Evolutionary conservation across 2,113 vertebrate species (phyloP).

Genomic region (Xyrauchen texanus): DNA sequence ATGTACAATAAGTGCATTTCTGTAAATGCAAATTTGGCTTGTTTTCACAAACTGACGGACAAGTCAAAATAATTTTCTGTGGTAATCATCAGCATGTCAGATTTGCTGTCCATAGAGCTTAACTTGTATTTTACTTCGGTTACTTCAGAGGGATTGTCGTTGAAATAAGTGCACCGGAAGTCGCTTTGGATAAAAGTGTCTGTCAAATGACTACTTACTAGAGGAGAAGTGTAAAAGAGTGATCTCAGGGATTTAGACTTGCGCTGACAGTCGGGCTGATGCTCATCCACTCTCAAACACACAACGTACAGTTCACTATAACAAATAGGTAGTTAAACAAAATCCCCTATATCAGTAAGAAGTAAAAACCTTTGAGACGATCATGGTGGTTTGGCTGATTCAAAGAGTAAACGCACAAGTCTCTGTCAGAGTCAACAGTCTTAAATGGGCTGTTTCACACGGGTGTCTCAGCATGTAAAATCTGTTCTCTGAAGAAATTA

Average conservation of each 20-base stretch:
- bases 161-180: no score
- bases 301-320: neutral
- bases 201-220: no score
- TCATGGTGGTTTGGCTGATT: no score
- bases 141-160: no score
- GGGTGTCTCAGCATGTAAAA: neutral
- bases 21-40: no score
- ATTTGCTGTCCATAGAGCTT: no score
- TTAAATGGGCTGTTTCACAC: constrained; percentile 8
- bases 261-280: neutral
- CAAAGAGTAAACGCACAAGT: neutral
- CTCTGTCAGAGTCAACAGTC: neutral
- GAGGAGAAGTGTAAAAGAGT: no score
- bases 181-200: no score
- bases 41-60: no score
- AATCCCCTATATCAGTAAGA: neutral
- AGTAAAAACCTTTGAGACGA: constrained; percentile 1
- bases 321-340: neutral
- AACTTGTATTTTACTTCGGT: neutral
- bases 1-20: no score
- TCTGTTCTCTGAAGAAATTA: neutral
- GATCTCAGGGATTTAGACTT: neutral
- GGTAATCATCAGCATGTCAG: no score
- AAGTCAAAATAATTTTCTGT: no score
- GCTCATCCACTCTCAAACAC: neutral